A percentile compares a stretch with the other conserved stretches of the same genome.
These are phyloP conservation scores for Cirrhinus molitorella DNA, from an alignment of 2,797 vertebrate genomes.

Conservation along the genomic window DNA sequence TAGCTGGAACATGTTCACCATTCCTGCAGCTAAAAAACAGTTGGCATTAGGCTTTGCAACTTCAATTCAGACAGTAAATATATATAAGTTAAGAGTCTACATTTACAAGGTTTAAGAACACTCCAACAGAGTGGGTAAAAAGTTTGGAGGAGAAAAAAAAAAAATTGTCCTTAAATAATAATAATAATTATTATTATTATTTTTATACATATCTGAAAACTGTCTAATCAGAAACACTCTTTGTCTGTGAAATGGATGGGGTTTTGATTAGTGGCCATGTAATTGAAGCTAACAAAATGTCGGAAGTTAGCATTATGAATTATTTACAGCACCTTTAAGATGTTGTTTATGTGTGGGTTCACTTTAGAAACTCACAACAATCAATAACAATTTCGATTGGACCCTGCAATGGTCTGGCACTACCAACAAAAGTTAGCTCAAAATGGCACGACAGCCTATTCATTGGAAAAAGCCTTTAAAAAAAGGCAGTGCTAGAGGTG, in stretches of 20 bases:
- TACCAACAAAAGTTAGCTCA: not conserved
- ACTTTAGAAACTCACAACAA: constrained; percentile 2
- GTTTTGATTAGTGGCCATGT: not conserved
- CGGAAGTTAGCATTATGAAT: not conserved
- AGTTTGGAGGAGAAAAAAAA: too few relatives aligned
- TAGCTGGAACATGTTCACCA: constrained; percentile 7
- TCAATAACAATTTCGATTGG: constrained; percentile 1
- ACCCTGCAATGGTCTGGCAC: not conserved
- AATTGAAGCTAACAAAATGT: not conserved
- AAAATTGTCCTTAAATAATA: not conserved
- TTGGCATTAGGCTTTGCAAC: not conserved
- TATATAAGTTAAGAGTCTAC: not conserved
- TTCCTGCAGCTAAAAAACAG: not conserved
- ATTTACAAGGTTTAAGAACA: not conserved
- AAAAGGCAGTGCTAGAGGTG: not conserved
- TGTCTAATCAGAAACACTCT: not conserved
- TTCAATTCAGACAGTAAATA: not conserved
- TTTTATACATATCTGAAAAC: not conserved
- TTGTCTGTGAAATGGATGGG: not conserved
- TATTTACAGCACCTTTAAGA: not conserved
- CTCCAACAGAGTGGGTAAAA: too few relatives aligned
- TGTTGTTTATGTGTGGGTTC: not conserved
- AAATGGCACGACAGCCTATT: constrained; percentile 32
- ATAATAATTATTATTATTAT: not conserved
- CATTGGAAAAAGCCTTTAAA: not conserved